Evolutionary conservation across 2,888 invertebrate genomes (phyloP).

Genomic region (Carpatolechia fugitivella): DNA sequence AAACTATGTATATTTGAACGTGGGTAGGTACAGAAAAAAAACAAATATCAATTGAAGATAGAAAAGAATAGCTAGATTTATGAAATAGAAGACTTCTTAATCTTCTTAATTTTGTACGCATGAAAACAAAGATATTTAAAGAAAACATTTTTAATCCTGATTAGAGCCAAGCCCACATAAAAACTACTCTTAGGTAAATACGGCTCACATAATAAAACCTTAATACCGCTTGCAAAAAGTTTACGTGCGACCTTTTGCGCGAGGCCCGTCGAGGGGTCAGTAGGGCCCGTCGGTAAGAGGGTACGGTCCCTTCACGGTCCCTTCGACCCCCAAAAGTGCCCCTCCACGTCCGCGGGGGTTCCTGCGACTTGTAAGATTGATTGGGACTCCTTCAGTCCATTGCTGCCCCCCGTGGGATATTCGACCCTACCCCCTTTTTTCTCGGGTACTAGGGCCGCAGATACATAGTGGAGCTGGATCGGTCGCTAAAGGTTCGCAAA

Average conservation of each 20-base stretch:
- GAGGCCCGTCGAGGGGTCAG: slow-evolving; percentile 66
- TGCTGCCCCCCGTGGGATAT: slow-evolving; percentile 72
- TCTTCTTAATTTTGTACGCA: too few species aligned
- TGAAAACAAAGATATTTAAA: too few species aligned
- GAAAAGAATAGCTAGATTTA: too few species aligned
- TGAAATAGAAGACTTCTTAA: too few species aligned
- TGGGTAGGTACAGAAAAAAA: too few species aligned
- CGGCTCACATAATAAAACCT: slow-evolving; percentile 5
- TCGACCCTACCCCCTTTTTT: slow-evolving; percentile 74
- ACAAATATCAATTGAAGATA: too few species aligned
- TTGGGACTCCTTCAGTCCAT: slow-evolving; percentile 80
- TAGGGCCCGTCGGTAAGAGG: slow-evolving; percentile 63
- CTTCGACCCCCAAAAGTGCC: slow-evolving; percentile 58
- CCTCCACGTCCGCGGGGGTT: slow-evolving; percentile 35
- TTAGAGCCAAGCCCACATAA: background rate
- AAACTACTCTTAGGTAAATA: background rate
- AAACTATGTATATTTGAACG: too few species aligned
- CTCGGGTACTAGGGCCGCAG: slow-evolving; percentile 49
- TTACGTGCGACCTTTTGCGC: slow-evolving; percentile 64
- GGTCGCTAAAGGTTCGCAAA: background rate
- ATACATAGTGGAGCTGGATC: slow-evolving; percentile 7
- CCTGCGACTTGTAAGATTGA: slow-evolving; percentile 79
- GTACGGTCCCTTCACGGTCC: slow-evolving; percentile 52
- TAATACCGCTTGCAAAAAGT: slow-evolving; percentile 44
- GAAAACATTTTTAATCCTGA: too few species aligned